Base-by-base conservation (phyloP, 2,888 invertebrate species). In the Charanyca ferruginea region DNA sequence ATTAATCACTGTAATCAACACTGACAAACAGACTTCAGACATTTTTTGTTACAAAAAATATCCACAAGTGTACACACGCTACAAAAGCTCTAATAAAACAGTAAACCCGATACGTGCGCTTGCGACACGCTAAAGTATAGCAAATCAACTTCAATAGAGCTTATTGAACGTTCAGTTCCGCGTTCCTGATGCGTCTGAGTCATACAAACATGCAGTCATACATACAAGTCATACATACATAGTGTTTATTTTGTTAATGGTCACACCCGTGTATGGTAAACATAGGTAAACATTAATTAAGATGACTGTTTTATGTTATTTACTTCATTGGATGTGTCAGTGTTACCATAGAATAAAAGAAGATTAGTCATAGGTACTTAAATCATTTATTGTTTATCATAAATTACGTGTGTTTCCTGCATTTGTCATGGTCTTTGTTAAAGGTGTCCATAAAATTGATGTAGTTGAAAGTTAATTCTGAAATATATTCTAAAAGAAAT, bases 131-230 rank as follows among this genome's bases (percentile, higher is more conserved):
- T 49, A 69, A 61, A 72, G 69, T 79, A 77, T 76, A 67, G 79
- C 77, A 83, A 85, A 87, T 87, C 79, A 83, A 80, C 77, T 71
- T 72, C 81, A 86, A 84, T 83, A 66, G 77, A 81, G 80, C 80
- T 75, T 72, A 84, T 86, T 86, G 81, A 75, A 60, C 62, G 66
- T 67, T 81, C 69, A 81, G 77, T 88, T 88, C 88, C 88, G 87
- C 88, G 82, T 87, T 88, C 87, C 55, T 77, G 67, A 61, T 45
- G 73, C 65, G 57, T 7, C 53, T 81, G 79, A 78, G 61, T 79
- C 75, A 79, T 48, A 71, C 75, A 71, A 65, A 72, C 61, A 78
- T 35, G 11, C 8, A 49, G 18, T 58, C 54, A 44, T 20, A 23
- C 16, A 41, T 18, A 38, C 35, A 28, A 44, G 41, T 44, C 65